Evolutionary conservation across 2,797 vertebrate species (phyloP), one percentile per base, ranked within the genome.

Genomic region (Austrolebias charrua): DNA sequence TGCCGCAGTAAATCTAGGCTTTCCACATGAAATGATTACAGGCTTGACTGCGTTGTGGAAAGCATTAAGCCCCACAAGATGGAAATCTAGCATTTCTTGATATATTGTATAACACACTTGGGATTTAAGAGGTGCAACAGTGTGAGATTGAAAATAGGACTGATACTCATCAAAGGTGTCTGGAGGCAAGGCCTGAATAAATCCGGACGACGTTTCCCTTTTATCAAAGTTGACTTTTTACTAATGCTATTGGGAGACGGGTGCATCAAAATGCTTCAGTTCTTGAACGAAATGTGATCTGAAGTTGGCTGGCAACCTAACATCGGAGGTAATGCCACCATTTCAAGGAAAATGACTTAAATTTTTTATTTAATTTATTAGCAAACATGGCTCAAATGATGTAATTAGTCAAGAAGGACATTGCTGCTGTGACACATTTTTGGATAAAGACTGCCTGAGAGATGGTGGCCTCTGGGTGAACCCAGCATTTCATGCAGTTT

Each of bases 161-260:
- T 19, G 57, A 71, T 78, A 55, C 66, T 66, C 54, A 40, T 7
- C 38, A 31, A 74, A 70, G 60, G 60, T 78, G 68, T 80, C 77
- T 75, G 44, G 63, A 80, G 76, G 80, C 76, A 31, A 63, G 67
- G 61, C 79, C 73, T 9, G 29, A 72, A 71, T 76, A 71, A 74
- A 79, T 83, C 60, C 61, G 71, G 55, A 56, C 33, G 62, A 76
- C 69, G 75, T 76, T 87, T 84, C 67, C 67, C 72, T 79, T 86
- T 88, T 83, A 88, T 90, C 85, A 90, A 86, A 75, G 72, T 75
- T 88, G 83, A 90, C 84, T 88, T 90, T 92, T 89, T 77, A 74
- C 57, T 51, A 67, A 78, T 72, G 84, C 86, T 83, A 69, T 35
- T 4, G 81, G 81, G 79, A 86, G 71, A 69, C 43, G 35, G 63